Conservation (phyloP, 2,797 vertebrate species). For the Hydrolagus colliei region DNA sequence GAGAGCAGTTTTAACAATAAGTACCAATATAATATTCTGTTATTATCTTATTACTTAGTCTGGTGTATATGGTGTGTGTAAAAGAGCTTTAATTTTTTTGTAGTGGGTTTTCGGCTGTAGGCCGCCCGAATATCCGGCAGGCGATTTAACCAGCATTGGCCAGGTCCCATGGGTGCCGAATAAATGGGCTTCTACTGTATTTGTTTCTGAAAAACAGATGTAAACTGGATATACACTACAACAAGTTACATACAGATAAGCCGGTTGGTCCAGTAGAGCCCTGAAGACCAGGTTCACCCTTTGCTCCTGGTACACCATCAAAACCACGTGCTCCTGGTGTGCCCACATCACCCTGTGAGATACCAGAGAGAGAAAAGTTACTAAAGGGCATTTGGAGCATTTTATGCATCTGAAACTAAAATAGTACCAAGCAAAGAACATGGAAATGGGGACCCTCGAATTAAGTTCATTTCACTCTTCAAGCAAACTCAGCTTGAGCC, state of each 20-base stretch:
- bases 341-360: constrained; percentile 60
- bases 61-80: no score
- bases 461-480: not conserved
- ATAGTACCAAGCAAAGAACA: not conserved
- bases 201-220: not conserved
- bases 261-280: constrained; percentile 56
- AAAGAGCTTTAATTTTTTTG: no score
- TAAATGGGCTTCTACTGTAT: no score
- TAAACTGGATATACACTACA: not conserved
- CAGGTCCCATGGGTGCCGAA: no score
- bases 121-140: no score
- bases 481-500: not conserved
- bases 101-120: no score
- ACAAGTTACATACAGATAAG: constrained; percentile 49
- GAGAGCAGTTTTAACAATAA: no score
- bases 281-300: constrained; percentile 62
- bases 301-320: constrained; percentile 56
- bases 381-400: not conserved
- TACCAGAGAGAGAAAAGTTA: not conserved
- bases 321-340: constrained; percentile 57
- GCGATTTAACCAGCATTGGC: no score
- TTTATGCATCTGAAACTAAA: not conserved
- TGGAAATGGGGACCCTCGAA: not conserved
- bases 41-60: no score
- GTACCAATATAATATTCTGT: no score